Conservation (phyloP, 2,113 vertebrate species). For the Phyllopteryx taeniolatus region DNA sequence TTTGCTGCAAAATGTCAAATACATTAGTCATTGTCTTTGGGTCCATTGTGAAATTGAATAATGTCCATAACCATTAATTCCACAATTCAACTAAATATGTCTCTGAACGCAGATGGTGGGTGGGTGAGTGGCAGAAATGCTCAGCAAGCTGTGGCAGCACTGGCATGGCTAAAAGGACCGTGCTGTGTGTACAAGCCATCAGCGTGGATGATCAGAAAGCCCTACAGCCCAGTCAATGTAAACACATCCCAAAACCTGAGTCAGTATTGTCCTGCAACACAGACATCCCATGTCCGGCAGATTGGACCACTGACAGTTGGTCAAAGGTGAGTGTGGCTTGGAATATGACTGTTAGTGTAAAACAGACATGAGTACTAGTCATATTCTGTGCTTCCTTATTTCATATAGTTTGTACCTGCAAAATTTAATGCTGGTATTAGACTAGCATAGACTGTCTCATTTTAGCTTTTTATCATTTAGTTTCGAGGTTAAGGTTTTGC, state of each 20-base stretch:
- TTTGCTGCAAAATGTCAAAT: background rate
- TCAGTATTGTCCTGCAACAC: slow-evolving; percentile 72
- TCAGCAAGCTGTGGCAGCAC: slow-evolving; percentile 76
- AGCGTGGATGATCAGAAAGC: slow-evolving; percentile 83
- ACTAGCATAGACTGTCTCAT: background rate
- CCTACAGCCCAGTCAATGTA: slow-evolving; percentile 71
- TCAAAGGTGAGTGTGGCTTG: slow-evolving; percentile 77
- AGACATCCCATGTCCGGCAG: slow-evolving; percentile 79
- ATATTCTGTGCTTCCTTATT: background rate
- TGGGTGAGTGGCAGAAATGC: slow-evolving; percentile 86
- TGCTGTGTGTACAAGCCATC: slow-evolving; percentile 85
- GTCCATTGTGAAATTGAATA: background rate
- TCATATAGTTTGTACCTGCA: background rate
- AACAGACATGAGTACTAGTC: background rate
- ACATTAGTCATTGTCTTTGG: background rate
- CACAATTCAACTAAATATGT: slow-evolving; percentile 16
- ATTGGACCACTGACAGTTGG: slow-evolving; percentile 85
- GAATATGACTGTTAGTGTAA: background rate
- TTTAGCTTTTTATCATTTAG: background rate
- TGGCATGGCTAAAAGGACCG: slow-evolving; percentile 76
- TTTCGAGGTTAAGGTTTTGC: background rate
- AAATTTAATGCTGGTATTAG: background rate
- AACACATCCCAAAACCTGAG: slow-evolving; percentile 76
- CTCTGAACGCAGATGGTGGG: slow-evolving; percentile 84
- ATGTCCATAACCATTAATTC: background rate